These are phyloP conservation scores for Mythimna loreyi DNA, from an alignment of 2,888 invertebrate genomes.

Conservation along the genomic window DNA sequence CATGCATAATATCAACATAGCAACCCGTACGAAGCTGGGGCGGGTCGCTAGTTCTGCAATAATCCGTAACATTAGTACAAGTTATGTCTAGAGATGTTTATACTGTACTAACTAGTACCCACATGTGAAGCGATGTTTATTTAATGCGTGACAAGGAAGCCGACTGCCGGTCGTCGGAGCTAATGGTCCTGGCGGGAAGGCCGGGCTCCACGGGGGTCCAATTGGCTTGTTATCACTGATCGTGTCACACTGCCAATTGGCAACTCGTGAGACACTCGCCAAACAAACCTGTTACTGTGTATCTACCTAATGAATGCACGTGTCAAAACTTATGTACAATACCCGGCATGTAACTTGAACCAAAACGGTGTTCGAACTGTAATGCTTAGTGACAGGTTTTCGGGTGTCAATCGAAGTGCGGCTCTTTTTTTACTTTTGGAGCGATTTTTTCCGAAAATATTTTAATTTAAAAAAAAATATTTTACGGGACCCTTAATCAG, in stretches of 20 bases:
- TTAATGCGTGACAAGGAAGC: conserved; percentile 39
- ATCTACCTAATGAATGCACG: not conserved
- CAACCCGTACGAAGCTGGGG: no score
- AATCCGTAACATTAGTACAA: not conserved
- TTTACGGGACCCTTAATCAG: no score
- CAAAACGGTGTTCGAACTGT: no score
- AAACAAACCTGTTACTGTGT: not conserved
- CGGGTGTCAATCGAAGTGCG: no score
- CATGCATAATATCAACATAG: no score
- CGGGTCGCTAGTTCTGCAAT: no score
- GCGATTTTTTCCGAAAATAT: no score
- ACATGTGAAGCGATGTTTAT: conserved; percentile 30
- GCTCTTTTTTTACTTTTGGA: no score
- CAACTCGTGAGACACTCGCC: conserved; percentile 1
- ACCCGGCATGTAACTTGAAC: no score
- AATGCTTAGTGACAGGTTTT: no score
- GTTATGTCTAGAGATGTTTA: not conserved
- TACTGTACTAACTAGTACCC: conserved; percentile 3
- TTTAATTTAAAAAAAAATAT: no score
- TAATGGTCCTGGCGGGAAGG: conserved; percentile 43
- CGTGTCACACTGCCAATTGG: conserved; percentile 18
- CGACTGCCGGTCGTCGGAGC: conserved; percentile 20
- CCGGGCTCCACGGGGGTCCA: conserved; percentile 32
- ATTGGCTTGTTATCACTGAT: conserved; percentile 26
- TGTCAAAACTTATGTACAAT: not conserved